Evolutionary conservation across 2,888 invertebrate species (phyloP), one percentile per base, ranked within the genome.

Genomic region (Trisateles emortualis): DNA sequence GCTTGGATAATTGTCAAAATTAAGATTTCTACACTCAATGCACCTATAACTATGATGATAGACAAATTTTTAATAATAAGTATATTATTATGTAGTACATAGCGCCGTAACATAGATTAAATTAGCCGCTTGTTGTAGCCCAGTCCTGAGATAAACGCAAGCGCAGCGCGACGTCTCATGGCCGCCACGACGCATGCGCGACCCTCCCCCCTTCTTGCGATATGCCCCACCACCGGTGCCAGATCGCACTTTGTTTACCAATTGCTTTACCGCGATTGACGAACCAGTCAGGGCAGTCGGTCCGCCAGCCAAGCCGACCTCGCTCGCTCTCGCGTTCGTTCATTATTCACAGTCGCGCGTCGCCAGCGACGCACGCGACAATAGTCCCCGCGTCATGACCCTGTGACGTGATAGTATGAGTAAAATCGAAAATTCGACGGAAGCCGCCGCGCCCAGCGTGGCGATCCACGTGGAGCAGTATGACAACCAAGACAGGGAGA

Each of bases 121-220:
- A 17, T 13, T 40, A 38, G 13, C 32, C 14, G 38, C 29, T 63
- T 49, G 40, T 39, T 61, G 44, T 60, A 42, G 46, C 42, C 52
- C 26, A 63, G 54, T 65, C 60, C 59, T 66, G 67, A 75, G 71
- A 76, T 97, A 69, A 96, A 97, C 74, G 97, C 97, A 71, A 96
- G 97, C 68, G 97, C 97, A 76, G 96, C 88, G 96, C 96, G 65
- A 75, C 68, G 72, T 78, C 74, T 81, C 75, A 90, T 74, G 91
- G 94, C 95, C 77, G 94, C 95, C 73, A 96, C 96, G 61, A 97
- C 97, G 81, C 94, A 97, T 84, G 87, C 84, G 88, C 97, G 96
- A 76, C 97, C 97, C 94, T 97, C 93, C 97, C 98, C 92, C 97
- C 97, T 97, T 82, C 84, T 80, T 81, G 83, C 78, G 58, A 68